phyloP scores from a whole-genome alignment of 2,888 invertebrate genomes.

The Candidula unifasciata region DNA sequence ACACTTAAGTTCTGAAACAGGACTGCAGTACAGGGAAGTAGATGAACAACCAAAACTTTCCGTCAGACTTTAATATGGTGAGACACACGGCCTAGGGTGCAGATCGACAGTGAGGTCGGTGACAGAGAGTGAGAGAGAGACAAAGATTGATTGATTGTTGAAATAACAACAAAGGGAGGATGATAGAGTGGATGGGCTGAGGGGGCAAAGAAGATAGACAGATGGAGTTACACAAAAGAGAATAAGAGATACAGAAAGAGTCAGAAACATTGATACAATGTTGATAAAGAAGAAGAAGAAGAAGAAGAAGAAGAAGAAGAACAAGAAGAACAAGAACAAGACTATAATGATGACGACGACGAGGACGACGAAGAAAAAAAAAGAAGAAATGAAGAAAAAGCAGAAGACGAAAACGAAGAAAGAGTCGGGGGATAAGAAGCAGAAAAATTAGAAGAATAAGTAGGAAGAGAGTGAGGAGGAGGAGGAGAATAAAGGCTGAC shows the following conservation, averaged over 20 bases:
- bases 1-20: too few relatives aligned
- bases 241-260: neutral
- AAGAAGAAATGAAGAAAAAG: neutral
- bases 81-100: too few relatives aligned
- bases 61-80: too few relatives aligned
- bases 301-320: neutral
- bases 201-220: neutral
- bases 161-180: too few relatives aligned
- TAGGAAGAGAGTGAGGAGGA: neutral
- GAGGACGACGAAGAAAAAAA: neutral
- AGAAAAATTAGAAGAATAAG: constrained; percentile 9
- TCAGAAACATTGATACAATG: neutral
- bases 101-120: neutral
- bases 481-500: too few relatives aligned
- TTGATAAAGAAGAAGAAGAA: neutral
- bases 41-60: too few relatives aligned
- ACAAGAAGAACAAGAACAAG: neutral
- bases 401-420: neutral
- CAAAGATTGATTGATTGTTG: too few relatives aligned
- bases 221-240: neutral
- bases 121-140: neutral
- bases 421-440: neutral
- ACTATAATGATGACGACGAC: neutral
- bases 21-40: too few relatives aligned
- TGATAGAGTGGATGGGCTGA: too few relatives aligned